Evolutionary conservation across 2,797 vertebrate species (phyloP).

Genomic region (Yasuhikotakia modesta): DNA sequence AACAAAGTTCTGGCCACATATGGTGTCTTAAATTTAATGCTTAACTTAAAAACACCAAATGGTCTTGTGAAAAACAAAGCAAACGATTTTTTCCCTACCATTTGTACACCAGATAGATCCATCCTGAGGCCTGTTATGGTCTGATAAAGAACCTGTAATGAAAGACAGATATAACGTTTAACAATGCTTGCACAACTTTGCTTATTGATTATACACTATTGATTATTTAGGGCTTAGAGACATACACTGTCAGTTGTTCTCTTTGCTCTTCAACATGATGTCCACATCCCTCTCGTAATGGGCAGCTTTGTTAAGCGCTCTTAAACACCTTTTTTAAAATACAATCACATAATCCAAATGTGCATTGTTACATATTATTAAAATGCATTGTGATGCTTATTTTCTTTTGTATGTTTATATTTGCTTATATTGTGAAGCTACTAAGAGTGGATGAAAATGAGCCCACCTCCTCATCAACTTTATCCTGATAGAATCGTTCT

Average conservation of each 20-base stretch:
- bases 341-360: no score
- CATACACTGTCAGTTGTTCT: conserved; percentile 83
- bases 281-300: conserved; percentile 85
- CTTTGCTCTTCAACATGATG: conserved; percentile 79
- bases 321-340: conserved; percentile 91
- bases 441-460: neutral
- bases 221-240: conserved; percentile 2
- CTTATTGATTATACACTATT: no score
- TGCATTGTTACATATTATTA: no score
- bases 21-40: neutral
- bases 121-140: conserved; percentile 92
- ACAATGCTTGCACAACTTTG: neutral
- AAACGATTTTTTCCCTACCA: conserved; percentile 72
- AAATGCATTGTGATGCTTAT: neutral
- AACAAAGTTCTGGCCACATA: conserved; percentile 28
- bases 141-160: conserved; percentile 88
- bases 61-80: neutral
- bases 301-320: conserved; percentile 84
- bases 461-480: conserved; percentile 88
- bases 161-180: conserved; percentile 48
- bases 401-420: neutral
- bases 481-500: conserved; percentile 87
- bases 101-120: conserved; percentile 92
- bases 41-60: conserved; percentile 4
- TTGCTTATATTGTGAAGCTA: no score